These are phyloP conservation scores for Mareca strepera DNA, from an alignment of 2,797 vertebrate species.

Conservation along the genomic window DNA sequence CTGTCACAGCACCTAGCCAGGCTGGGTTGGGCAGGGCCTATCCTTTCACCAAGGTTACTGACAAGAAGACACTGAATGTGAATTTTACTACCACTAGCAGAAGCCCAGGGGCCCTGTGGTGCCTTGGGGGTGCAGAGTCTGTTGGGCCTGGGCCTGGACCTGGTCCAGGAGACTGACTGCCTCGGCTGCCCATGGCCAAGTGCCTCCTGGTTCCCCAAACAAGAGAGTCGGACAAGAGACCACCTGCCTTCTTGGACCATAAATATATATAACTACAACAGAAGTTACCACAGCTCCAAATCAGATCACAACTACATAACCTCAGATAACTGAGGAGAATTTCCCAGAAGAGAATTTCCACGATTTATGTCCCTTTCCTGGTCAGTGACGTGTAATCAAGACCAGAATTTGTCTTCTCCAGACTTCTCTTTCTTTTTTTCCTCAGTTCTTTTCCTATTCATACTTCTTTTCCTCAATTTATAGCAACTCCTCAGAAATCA, in stretches of 20 bases:
- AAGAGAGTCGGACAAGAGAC: not conserved
- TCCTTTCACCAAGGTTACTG: not conserved
- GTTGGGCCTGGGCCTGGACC: fast-evolving
- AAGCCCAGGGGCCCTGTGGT: fast-evolving
- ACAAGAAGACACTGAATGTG: fast-evolving
- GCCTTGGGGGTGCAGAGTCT: not conserved
- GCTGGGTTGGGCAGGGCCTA: not conserved
- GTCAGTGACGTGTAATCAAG: not conserved
- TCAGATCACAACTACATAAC: not conserved
- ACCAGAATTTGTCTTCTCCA: not conserved
- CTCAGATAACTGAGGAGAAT: not conserved
- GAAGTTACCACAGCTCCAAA: not conserved
- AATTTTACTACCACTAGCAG: not conserved
- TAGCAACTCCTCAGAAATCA: not conserved
- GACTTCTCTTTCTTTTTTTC: not conserved
- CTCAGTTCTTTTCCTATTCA: not conserved
- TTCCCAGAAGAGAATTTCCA: not conserved
- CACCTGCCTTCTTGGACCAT: not conserved
- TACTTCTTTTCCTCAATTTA: not conserved
- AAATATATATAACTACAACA: not conserved
- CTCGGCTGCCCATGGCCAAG: too few species aligned
- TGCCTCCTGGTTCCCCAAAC: too few species aligned
- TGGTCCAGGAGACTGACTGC: not conserved
- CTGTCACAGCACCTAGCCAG: not conserved
- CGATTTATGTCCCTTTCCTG: not conserved